Conservation (phyloP, 2,797 vertebrate genomes). For the Monodelphis domestica region DNA sequence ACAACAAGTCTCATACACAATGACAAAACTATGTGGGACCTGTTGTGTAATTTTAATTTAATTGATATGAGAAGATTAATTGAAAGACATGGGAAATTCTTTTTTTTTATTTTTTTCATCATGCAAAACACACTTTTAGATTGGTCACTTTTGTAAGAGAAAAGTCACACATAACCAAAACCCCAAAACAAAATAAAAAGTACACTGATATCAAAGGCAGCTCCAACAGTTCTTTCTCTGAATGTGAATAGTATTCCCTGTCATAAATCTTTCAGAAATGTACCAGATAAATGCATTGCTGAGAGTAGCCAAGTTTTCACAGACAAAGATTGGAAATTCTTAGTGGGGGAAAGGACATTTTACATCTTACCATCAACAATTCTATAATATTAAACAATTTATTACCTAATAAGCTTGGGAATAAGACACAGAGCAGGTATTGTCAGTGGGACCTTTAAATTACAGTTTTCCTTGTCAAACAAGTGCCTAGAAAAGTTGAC, state of each 20-base stretch:
- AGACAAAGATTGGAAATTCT: not conserved
- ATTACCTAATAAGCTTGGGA: not conserved
- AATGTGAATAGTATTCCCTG: too few relatives aligned
- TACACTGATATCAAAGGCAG: too few relatives aligned
- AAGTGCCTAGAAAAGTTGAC: not conserved
- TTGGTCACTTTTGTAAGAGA: too few relatives aligned
- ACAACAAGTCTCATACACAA: too few relatives aligned
- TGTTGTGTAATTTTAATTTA: not conserved
- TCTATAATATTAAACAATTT: not conserved
- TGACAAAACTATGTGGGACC: not conserved
- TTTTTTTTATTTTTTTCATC: too few relatives aligned
- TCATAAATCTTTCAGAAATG: too few relatives aligned
- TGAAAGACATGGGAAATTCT: not conserved
- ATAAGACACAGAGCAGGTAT: not conserved
- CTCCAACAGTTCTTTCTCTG: too few relatives aligned
- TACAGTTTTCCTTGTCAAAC: not conserved
- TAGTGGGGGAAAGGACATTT: not conserved
- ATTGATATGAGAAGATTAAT: not conserved
- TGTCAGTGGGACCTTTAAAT: not conserved
- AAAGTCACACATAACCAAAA: too few relatives aligned
- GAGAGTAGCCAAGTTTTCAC: too few relatives aligned
- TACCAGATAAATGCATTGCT: too few relatives aligned
- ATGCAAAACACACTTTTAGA: too few relatives aligned
- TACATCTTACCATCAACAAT: not conserved
- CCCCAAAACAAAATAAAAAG: too few relatives aligned